These are phyloP conservation scores for Okapia johnstoni DNA, from an alignment of 2,113 vertebrate genomes.

Conservation along the genomic window DNA sequence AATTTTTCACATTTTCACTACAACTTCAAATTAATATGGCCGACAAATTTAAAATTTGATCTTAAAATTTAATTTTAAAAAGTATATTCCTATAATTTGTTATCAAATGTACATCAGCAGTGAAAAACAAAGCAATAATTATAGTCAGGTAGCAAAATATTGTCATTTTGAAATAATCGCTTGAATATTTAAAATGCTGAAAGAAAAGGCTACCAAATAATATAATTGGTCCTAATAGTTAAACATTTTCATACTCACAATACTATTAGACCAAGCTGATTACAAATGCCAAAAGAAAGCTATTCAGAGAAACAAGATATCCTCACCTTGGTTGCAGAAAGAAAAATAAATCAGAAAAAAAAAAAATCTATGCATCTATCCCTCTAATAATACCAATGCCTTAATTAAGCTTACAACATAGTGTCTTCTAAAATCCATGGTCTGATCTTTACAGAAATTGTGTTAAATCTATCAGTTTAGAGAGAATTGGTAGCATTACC, in stretches of 20 bases:
- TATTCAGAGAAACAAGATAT: conserved; percentile 69
- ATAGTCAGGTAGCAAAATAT: not conserved
- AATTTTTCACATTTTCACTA: not conserved
- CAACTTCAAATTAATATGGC: not conserved
- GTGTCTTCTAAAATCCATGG: not conserved
- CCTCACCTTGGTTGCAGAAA: conserved; percentile 64
- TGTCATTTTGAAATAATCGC: conserved; percentile 68
- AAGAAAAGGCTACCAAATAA: conserved; percentile 67
- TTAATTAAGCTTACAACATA: not conserved
- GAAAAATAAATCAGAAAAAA: conserved; percentile 64
- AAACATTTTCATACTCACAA: conserved; percentile 55
- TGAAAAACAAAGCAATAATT: not conserved
- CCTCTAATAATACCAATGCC: not conserved
- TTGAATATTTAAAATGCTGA: conserved; percentile 66
- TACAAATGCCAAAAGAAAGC: conserved; percentile 64
- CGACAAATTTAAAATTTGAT: not conserved
- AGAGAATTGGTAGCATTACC: not conserved
- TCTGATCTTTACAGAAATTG: not conserved
- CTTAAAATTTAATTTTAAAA: not conserved
- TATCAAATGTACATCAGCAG: not conserved
- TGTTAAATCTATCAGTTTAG: not conserved
- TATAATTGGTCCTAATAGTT: conserved; percentile 64
- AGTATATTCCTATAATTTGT: not conserved
- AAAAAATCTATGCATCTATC: conserved; percentile 53
- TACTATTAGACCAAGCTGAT: conserved; percentile 40